Base-by-base conservation (phyloP, 2,113 vertebrate species). In the Myiozetetes cayanensis region DNA sequence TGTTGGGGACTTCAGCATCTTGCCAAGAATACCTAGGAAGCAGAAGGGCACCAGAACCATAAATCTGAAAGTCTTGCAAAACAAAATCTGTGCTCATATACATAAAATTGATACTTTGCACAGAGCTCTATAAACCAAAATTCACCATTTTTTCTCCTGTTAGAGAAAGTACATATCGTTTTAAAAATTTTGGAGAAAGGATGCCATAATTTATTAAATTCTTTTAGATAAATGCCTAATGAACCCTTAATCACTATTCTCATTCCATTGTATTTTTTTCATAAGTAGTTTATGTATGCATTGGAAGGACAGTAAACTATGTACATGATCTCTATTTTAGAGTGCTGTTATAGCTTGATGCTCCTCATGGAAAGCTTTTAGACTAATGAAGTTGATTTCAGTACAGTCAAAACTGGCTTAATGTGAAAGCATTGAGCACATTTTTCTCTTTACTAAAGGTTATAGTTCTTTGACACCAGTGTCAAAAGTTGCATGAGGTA, bases 1-100 rank as follows among this genome's bases (percentile, higher is more conserved):
- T 74, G 83, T 81, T 30, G 17, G 35, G 66, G 33, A 24, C 76
- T 93, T 93, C 83, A 93, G 44, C 35, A 71, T 74, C 56, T 84
- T 94, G 93, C 83, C 91, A 96, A 71, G 61, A 90, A 78, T 86
- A 84, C 91, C 85, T 87, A 90, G 55, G 91, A 96, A 96, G 85
- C 90, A 94, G 94, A 93, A 96, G 79, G 41, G n/a, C 87, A 81
- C 35, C 75, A 65, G 72, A 91, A 90, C 50, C 24, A 53, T 41
- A 68, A 72, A 89, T 85, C 77, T 92, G 30, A 24, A 92, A 91
- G 49, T 49, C 93, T 93, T 91, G 46, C 46, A 66, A 84, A 90
- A 61, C 59, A 94, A 89, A 92, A 85, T 72, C 78, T 94, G 63
- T 80, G 58, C 27, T 39, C 27, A 66, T 70, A 47, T 11, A 19